Conservation (phyloP, 1,140 invertebrate species). For the Eumaeus atala region DNA sequence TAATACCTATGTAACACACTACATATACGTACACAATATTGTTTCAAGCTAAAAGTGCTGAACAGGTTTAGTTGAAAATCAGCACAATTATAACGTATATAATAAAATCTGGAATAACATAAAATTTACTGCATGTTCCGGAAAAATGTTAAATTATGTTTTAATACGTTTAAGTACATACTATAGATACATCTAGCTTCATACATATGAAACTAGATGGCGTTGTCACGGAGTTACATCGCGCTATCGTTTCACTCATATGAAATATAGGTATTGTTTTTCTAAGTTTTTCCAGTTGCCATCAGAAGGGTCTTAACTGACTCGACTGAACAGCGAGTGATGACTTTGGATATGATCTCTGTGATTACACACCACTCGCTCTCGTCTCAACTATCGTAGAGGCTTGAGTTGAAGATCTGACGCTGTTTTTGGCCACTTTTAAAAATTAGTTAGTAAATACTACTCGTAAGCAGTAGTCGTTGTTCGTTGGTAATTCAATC, state of each 20-base stretch:
- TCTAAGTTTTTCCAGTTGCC: constrained; percentile 24
- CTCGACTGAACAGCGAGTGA: constrained; percentile 65
- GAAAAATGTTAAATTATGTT: too few relatives aligned
- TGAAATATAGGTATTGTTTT: background rate
- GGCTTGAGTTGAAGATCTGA: constrained; percentile 44
- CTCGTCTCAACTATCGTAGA: constrained; percentile 58
- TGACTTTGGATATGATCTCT: constrained; percentile 45
- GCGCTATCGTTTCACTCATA: constrained; percentile 22
- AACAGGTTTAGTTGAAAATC: too few relatives aligned
- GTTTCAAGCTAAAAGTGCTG: too few relatives aligned
- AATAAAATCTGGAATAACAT: too few relatives aligned
- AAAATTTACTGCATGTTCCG: too few relatives aligned
- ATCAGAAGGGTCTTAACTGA: constrained; percentile 66
- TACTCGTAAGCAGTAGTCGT: too few relatives aligned
- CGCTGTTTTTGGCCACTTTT: constrained; percentile 50
- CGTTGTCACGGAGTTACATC: constrained; percentile 25
- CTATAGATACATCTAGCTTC: background rate
- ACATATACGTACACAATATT: too few relatives aligned
- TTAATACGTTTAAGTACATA: too few relatives aligned
- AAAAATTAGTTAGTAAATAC: background rate
- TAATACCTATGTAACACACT: too few relatives aligned
- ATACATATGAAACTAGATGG: constrained; percentile 27
- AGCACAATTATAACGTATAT: too few relatives aligned
- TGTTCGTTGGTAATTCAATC: too few relatives aligned
- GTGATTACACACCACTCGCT: constrained; percentile 49